Evolutionary conservation across 2,797 vertebrate species (phyloP).

Genomic region (Carduelis carduelis): DNA sequence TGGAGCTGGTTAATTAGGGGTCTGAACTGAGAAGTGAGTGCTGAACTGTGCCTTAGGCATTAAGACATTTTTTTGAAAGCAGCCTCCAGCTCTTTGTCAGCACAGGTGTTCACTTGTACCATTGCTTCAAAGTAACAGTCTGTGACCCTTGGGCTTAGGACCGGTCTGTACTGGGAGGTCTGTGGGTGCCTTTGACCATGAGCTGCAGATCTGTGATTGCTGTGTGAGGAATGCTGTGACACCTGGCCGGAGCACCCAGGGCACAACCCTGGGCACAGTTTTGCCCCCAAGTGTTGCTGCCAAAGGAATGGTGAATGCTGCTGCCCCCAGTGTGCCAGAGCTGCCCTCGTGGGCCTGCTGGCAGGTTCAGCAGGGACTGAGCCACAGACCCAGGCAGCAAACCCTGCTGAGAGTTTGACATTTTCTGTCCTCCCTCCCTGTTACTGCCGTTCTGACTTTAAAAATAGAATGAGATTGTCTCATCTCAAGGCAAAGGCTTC

Average conservation of each 20-base stretch:
- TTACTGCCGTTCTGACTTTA: slow-evolving; percentile 6
- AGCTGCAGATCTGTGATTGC: not conserved
- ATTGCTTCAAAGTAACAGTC: not conserved
- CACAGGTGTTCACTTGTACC: not conserved
- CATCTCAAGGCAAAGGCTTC: slow-evolving; percentile 10
- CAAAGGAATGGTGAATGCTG: not conserved
- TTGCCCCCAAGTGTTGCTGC: not conserved
- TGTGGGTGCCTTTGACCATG: not conserved
- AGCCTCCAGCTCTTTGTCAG: not conserved
- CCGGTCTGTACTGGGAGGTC: not conserved
- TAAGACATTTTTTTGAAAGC: not conserved
- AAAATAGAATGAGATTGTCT: slow-evolving; percentile 3
- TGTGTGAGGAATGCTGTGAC: not conserved
- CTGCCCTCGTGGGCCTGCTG: rapidly evolving
- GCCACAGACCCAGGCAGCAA: rapidly evolving
- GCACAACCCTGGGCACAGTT: not conserved
- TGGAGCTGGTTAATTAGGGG: not conserved
- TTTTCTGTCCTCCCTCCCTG: not conserved
- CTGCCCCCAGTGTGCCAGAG: not conserved
- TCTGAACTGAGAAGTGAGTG: not conserved
- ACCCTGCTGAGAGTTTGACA: not conserved
- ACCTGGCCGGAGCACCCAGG: not conserved
- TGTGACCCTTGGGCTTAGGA: not conserved
- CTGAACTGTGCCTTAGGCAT: not conserved
- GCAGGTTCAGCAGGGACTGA: not conserved